Percentiles rank a stretch among this genome's conserved stretches.
Evolutionary conservation across 2,113 vertebrate species (phyloP).

Genomic region (Sebastes fasciatus): DNA sequence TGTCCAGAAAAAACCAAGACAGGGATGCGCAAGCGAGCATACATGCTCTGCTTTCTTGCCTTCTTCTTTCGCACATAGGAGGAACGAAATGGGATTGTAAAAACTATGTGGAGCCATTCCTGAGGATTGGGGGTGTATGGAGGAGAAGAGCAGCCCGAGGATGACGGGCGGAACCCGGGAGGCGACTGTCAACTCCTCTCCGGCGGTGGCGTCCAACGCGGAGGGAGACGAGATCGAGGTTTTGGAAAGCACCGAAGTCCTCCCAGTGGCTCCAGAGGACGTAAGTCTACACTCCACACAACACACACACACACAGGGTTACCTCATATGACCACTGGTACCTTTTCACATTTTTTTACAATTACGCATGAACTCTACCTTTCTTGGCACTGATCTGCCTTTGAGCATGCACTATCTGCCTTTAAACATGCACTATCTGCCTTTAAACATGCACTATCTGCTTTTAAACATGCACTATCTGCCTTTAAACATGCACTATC

Average conservation of each 20-base stretch:
- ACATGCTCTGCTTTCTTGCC: background rate
- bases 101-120: constrained; percentile 54
- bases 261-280: constrained; percentile 86
- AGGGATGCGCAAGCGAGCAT: background rate
- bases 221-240: constrained; percentile 92
- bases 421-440: no score
- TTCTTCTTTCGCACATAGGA: background rate
- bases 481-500: no score
- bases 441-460: no score
- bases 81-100: constrained; percentile 24
- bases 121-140: constrained; percentile 63
- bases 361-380: background rate
- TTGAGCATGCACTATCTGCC: no score
- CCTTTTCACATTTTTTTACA: background rate
- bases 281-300: constrained; percentile 78
- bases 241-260: constrained; percentile 87
- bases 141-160: constrained; percentile 76
- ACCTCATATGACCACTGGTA: background rate
- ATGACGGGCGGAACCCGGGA: constrained; percentile 84
- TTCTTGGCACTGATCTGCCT: no score
- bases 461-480: no score
- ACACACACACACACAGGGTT: background rate
- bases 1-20: background rate
- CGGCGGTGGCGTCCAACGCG: constrained; percentile 88
- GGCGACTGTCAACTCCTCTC: constrained; percentile 84